These are phyloP conservation scores for Cantharis flavilabris DNA, from an alignment of 2,888 invertebrate genomes.

Conservation along the genomic window DNA sequence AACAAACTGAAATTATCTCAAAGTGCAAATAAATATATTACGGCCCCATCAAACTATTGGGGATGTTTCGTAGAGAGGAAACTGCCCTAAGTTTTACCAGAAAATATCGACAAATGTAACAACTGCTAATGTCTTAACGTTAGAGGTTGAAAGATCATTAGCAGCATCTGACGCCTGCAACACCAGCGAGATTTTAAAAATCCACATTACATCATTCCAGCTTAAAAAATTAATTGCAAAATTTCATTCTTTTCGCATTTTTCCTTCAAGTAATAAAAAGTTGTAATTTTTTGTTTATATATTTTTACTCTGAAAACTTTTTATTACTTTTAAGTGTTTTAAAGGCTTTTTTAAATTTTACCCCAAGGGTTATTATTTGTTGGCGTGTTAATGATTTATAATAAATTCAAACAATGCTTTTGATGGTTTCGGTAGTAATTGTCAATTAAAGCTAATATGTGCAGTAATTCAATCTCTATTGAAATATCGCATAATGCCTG, in stretches of 20 bases:
- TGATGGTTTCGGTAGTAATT: background rate
- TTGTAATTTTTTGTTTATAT: background rate
- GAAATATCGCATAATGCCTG: background rate
- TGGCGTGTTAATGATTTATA: background rate
- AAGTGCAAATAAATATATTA: background rate
- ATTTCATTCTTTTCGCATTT: background rate
- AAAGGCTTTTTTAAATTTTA: background rate
- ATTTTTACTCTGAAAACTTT: background rate
- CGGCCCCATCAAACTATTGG: background rate
- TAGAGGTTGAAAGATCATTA: slow-evolving; percentile 8
- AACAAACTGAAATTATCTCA: background rate
- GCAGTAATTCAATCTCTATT: background rate
- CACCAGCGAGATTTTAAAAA: background rate
- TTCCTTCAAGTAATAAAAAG: background rate
- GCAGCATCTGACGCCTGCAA: slow-evolving; percentile 11
- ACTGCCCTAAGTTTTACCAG: background rate
- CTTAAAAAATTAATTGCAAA: background rate
- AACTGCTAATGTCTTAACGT: slow-evolving; percentile 8
- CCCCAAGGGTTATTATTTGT: background rate
- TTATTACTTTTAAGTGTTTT: background rate
- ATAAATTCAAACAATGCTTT: background rate
- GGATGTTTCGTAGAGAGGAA: too few species aligned
- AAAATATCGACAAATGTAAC: background rate
- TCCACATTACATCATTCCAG: background rate
- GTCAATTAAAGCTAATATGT: background rate